A percentile compares a stretch with the other conserved stretches of the same genome.
These are phyloP conservation scores for Pachyramphus minor DNA, from an alignment of 2,113 vertebrate species.

Conservation along the genomic window DNA sequence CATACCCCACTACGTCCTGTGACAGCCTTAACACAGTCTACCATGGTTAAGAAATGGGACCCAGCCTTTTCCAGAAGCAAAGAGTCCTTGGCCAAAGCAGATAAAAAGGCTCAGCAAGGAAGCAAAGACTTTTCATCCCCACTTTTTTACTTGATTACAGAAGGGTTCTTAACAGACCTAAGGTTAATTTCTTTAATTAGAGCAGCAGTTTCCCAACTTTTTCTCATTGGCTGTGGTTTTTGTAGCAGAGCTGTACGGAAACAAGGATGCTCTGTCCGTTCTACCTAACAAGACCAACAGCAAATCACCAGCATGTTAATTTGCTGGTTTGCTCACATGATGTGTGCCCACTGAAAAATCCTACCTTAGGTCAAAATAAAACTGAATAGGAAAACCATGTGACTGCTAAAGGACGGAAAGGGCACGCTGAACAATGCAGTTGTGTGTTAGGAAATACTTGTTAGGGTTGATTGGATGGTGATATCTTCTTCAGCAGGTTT, in stretches of 20 bases:
- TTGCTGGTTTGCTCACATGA: background rate
- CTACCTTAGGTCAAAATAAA: conserved; percentile 4
- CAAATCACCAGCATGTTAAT: background rate
- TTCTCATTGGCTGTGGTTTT: background rate
- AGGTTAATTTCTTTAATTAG: background rate
- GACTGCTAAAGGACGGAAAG: background rate
- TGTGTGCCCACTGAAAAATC: background rate
- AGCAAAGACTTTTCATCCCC: background rate
- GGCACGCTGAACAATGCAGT: background rate
- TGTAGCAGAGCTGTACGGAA: background rate
- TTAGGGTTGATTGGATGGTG: background rate
- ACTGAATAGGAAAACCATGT: background rate
- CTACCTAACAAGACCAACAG: background rate
- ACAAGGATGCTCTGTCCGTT: background rate
- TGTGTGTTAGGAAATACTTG: background rate
- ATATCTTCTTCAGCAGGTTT: background rate
- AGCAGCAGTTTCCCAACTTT: background rate
- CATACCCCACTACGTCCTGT: accelerated
- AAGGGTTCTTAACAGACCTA: background rate
- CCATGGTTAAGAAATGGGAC: background rate
- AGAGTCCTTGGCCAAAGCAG: background rate
- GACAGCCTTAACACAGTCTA: background rate
- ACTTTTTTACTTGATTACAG: background rate
- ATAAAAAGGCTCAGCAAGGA: background rate
- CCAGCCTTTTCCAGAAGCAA: background rate